phyloP scores from a whole-genome alignment of 2,797 vertebrate genomes.

The Enteromius unitaeniatus region DNA sequence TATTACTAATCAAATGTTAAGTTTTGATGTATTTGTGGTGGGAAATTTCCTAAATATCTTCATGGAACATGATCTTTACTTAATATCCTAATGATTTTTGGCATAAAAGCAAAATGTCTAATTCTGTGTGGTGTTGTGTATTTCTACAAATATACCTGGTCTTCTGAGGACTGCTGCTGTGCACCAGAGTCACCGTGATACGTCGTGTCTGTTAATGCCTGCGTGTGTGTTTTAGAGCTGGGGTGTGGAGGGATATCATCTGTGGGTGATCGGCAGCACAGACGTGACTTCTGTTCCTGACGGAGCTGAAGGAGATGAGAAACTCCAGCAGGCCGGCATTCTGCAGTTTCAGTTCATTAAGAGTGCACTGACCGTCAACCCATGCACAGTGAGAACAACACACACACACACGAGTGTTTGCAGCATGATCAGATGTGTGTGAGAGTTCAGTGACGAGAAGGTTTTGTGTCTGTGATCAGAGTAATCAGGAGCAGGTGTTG shows the following conservation, averaged over 20 bases:
- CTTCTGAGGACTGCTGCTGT: too few species aligned
- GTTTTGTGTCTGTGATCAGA: conserved; percentile 74
- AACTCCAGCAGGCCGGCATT: conserved; percentile 82
- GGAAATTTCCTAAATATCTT: too few species aligned
- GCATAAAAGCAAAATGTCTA: too few species aligned
- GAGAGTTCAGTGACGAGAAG: neutral
- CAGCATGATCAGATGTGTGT: neutral
- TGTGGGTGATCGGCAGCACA: conserved; percentile 88
- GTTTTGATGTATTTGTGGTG: too few species aligned
- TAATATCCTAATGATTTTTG: too few species aligned
- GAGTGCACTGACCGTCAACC: conserved; percentile 97
- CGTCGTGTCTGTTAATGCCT: neutral
- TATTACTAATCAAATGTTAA: too few species aligned
- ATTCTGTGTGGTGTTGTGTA: too few species aligned
- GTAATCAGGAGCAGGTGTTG: conserved; percentile 97
- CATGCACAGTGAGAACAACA: conserved; percentile 89
- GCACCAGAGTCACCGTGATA: too few species aligned
- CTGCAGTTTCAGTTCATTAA: conserved; percentile 98
- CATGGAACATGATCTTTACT: too few species aligned
- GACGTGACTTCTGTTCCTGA: conserved; percentile 65
- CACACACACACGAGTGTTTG: neutral
- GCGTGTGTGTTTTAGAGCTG: conserved; percentile 76
- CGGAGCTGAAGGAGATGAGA: conserved; percentile 59
- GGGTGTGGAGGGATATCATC: conserved; percentile 97
- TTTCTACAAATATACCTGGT: too few species aligned